Evolutionary conservation across 1,140 invertebrate genomes (phyloP).

Genomic region (Scaptomyza pallida): DNA sequence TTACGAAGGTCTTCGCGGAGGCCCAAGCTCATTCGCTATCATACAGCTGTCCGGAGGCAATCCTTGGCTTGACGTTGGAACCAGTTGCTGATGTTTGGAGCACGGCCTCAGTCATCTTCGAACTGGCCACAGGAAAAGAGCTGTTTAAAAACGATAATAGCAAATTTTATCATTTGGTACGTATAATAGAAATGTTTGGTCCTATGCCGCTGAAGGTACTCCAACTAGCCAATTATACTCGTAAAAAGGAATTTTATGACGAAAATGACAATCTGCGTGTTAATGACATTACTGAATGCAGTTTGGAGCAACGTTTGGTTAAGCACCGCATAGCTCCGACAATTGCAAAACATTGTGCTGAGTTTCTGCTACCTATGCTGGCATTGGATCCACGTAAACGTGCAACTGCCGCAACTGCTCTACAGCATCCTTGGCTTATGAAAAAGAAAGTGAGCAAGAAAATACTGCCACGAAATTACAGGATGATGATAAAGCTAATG

Average conservation of each 20-base stretch:
- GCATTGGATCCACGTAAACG: slow-evolving; percentile 94
- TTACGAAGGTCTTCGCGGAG: too few relatives aligned
- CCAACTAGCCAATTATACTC: slow-evolving; percentile 94
- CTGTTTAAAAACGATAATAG: too few relatives aligned
- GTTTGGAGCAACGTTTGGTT: too few relatives aligned
- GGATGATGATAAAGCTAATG: too few relatives aligned
- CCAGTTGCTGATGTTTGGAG: slow-evolving; percentile 97
- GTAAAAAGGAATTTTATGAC: slow-evolving; percentile 95
- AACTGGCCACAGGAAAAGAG: slow-evolving; percentile 98
- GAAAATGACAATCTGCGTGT: slow-evolving; percentile 92
- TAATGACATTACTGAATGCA: slow-evolving; percentile 84
- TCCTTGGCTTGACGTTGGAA: slow-evolving; percentile 96
- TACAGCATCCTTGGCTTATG: slow-evolving; percentile 94
- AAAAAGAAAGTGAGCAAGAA: too few relatives aligned
- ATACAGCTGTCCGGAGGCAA: slow-evolving; percentile 97
- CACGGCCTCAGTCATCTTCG: slow-evolving; percentile 98
- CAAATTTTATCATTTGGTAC: too few relatives aligned
- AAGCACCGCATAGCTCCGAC: too few relatives aligned
- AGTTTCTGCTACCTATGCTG: slow-evolving; percentile 97
- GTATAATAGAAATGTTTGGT: slow-evolving; percentile 98
- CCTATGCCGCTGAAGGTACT: slow-evolving; percentile 96
- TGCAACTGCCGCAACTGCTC: slow-evolving; percentile 96
- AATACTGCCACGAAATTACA: too few relatives aligned
- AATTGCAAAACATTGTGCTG: slow-evolving; percentile 82
- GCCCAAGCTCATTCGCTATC: slow-evolving; percentile 92